A percentile compares a stretch with the other conserved stretches of the same genome.
Evolutionary conservation across 2,888 invertebrate genomes (phyloP).

Genomic region (Periphyllus acericola): DNA sequence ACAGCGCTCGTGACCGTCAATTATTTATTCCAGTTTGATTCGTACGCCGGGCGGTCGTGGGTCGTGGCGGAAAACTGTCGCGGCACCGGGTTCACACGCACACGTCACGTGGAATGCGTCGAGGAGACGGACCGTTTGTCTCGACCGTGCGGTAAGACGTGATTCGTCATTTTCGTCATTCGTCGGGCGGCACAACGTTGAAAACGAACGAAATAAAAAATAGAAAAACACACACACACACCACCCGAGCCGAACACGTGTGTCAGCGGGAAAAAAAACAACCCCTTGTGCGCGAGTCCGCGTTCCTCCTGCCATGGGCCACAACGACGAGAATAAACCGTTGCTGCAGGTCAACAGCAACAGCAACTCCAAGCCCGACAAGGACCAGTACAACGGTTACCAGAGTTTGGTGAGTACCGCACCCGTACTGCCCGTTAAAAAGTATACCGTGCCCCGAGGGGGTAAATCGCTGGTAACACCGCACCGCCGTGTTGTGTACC

Average conservation of each 20-base stretch:
- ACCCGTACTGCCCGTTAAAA: no score
- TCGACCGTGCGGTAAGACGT: neutral
- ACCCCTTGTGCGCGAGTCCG: neutral
- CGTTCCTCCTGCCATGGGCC: constrained; percentile 13
- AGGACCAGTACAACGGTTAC: neutral
- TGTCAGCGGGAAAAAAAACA: neutral
- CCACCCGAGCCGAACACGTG: neutral
- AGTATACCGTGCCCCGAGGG: no score
- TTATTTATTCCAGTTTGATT: neutral
- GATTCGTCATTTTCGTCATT: no score
- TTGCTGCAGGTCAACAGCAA: constrained; percentile 14
- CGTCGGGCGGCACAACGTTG: no score
- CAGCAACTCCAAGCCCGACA: neutral
- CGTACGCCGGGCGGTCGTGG: neutral
- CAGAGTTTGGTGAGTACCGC: constrained; percentile 31
- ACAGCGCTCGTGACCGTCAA: no score
- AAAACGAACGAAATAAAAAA: no score
- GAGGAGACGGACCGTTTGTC: neutral
- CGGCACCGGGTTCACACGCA: neutral
- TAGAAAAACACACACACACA: no score
- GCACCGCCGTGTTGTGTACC: no score
- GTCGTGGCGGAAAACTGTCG: neutral
- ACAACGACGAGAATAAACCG: constrained; percentile 31
- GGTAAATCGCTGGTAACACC: no score
- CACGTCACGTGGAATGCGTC: neutral